Percentiles rank a stretch among this genome's conserved stretches.
These are phyloP conservation scores for Myripristis jacobus DNA, from an alignment of 2,797 vertebrate species.

Conservation along the genomic window DNA sequence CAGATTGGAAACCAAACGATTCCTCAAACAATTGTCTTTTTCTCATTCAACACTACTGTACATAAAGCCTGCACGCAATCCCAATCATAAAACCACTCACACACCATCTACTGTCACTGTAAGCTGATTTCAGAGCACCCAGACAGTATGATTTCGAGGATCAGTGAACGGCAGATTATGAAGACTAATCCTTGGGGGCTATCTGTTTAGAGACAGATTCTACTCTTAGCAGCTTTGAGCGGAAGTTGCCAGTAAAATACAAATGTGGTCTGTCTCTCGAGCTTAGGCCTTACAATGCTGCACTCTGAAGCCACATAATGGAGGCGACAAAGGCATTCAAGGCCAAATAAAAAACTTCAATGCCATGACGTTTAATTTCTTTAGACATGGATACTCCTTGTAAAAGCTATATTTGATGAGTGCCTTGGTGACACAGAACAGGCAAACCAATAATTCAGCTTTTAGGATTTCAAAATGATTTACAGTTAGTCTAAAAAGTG, in stretches of 20 bases:
- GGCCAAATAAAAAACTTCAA: slow-evolving; percentile 32
- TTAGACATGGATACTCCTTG: slow-evolving; percentile 52
- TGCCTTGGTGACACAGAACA: too few species aligned
- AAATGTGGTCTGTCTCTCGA: slow-evolving; percentile 65
- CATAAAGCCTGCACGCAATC: slow-evolving; percentile 55
- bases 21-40: slow-evolving; percentile 61
- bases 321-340: slow-evolving; percentile 63
- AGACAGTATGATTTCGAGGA: slow-evolving; percentile 83
- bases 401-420: too few species aligned
- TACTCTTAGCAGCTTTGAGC: slow-evolving; percentile 73
- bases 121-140: slow-evolving; percentile 78
- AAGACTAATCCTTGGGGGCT: slow-evolving; percentile 74
- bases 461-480: too few species aligned
- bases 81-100: slow-evolving; percentile 68
- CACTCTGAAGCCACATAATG: slow-evolving; percentile 54
- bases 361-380: slow-evolving; percentile 45
- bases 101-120: slow-evolving; percentile 73
- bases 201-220: slow-evolving; percentile 78
- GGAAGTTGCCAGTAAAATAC: slow-evolving; percentile 69
- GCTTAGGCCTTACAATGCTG: slow-evolving; percentile 50
- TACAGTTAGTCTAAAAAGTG: too few species aligned
- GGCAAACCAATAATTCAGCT: too few species aligned
- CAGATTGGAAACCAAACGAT: slow-evolving; percentile 46
- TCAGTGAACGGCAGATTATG: slow-evolving; percentile 80
- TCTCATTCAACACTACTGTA: slow-evolving; percentile 46